These are phyloP conservation scores for Cyphomyrus plagiostoma DNA, from an alignment of 2,113 vertebrate species.

Conservation along the genomic window DNA sequence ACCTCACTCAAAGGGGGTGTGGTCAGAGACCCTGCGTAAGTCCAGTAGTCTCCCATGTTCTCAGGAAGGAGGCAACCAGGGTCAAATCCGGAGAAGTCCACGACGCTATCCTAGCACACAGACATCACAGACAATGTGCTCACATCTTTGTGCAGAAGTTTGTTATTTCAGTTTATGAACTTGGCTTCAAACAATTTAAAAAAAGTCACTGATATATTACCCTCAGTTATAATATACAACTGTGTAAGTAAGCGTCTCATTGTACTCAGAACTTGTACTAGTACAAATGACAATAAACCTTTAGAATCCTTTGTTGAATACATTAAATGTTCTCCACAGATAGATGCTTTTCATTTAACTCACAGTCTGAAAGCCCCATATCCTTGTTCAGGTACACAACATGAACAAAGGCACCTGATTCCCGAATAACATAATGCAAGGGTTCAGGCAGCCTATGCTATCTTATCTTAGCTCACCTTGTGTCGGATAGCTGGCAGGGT, in stretches of 20 bases:
- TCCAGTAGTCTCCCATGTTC: slow-evolving; percentile 83
- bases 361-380: background rate
- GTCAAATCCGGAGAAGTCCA: slow-evolving; percentile 80
- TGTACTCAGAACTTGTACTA: background rate
- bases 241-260: background rate
- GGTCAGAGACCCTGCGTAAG: slow-evolving; percentile 86
- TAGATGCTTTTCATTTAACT: background rate
- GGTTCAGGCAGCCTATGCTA: background rate
- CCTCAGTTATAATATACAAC: background rate
- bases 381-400: background rate
- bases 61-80: slow-evolving; percentile 74
- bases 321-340: background rate
- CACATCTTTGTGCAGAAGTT: background rate
- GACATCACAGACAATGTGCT: background rate
- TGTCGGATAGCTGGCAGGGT: slow-evolving; percentile 83
- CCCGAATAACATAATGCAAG: background rate
- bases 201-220: background rate
- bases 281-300: background rate
- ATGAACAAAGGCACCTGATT: background rate
- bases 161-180: background rate
- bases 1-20: slow-evolving; percentile 86
- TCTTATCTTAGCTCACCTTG: slow-evolving; percentile 64
- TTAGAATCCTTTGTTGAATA: background rate
- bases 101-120: slow-evolving; percentile 65
- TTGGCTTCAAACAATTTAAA: background rate